These are phyloP conservation scores for Hippopotamyrus pictus DNA, from an alignment of 2,797 vertebrate genomes.

Conservation along the genomic window DNA sequence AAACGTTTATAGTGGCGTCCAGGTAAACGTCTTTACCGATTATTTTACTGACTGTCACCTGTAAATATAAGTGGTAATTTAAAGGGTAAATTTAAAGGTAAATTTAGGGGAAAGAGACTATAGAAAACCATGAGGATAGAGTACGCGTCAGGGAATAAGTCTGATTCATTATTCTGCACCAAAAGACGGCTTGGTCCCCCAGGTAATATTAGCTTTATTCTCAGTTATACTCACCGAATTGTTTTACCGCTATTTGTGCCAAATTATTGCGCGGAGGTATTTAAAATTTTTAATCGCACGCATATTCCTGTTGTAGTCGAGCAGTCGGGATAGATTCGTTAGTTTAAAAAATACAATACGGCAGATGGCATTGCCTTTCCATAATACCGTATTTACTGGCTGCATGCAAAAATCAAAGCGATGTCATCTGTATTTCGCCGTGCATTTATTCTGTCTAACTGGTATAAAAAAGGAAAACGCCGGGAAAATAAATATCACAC, in stretches of 20 bases:
- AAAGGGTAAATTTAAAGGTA: background rate
- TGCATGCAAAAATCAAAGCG: background rate
- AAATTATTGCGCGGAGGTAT: background rate
- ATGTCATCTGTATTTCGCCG: background rate
- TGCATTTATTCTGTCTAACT: background rate
- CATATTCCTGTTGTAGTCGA: background rate
- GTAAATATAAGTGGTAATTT: background rate
- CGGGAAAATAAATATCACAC: background rate
- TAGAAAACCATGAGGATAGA: background rate
- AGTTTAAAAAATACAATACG: background rate
- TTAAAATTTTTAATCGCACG: background rate
- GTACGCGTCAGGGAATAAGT: background rate
- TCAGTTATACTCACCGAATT: background rate
- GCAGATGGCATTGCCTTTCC: background rate
- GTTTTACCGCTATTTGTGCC: background rate
- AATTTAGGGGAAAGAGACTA: background rate
- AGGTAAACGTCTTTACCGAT: background rate
- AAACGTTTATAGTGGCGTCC: background rate
- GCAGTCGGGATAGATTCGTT: background rate
- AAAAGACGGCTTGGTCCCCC: background rate
- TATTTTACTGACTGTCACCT: background rate
- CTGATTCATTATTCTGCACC: slow-evolving; percentile 16
- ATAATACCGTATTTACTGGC: background rate
- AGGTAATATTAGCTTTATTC: slow-evolving; percentile 17
- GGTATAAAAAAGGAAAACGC: background rate